Evolutionary conservation across 1,140 invertebrate genomes (phyloP), one percentile per base, ranked within the genome.

Genomic region (Drosophila subobscura): DNA sequence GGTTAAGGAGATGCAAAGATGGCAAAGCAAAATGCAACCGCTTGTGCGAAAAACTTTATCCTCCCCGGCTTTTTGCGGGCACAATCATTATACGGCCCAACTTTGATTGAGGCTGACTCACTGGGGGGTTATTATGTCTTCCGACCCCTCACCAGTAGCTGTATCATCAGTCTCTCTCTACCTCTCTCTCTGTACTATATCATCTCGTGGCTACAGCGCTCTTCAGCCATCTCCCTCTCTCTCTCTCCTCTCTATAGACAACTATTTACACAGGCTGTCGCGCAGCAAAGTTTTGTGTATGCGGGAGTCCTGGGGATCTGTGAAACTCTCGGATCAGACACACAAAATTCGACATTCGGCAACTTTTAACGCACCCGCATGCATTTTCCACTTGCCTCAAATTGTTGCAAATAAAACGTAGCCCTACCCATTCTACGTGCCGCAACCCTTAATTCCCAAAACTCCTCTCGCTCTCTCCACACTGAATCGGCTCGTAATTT

Each of bases 281-380:
- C 81, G 83, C 64, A 51, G 63, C n/a, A 78, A 88, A 81, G 68
- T 86, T 85, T 86, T 45, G 63, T 33, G 64, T 33, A 70, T 70
- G 66, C 66, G 66, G 66, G 66, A 47, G 65, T 56, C 37, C 33
- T 47, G 50, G 47, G 29, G 27, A 67, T 16, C 22, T 37, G 8
- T 50, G 33, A 7, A 52, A 14, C 6, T 46, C 29, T 58, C 64
- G 52, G 45, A 51, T 71, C 54, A 61, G 22, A 46, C 51, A 58
- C 60, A 70, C 45, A 45, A 50, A 56, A 56, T 73, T 64, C 77
- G 67, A 86, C 63, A 68, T 79, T 85, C 63, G 73, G 74, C 78
- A 81, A 86, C 73, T 85, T 88, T 85, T 77, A 86, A 75, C 81
- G 81, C 80, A 77, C 81, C 77, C 81, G 83, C 81, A 86, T 88